Evolutionary conservation across 2,888 invertebrate species (phyloP), one percentile per base, ranked within the genome.

Genomic region (Arctia plantaginis): DNA sequence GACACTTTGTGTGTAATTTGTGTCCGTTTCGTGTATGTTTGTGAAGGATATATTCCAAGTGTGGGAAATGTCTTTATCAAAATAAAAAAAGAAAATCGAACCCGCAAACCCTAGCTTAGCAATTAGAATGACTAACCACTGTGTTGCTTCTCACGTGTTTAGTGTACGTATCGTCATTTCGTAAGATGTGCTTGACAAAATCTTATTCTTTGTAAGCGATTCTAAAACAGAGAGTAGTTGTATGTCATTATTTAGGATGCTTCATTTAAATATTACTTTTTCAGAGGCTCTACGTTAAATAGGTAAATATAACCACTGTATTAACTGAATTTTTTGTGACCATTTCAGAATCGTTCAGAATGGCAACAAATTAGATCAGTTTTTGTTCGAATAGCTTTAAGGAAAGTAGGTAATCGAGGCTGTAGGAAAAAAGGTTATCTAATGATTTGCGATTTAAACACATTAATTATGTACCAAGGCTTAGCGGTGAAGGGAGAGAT

Each of bases 281-380:
- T n/a, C n/a, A 55, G 13, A 55, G n/a, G 55, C 55, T 55, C 12
- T n/a, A n/a, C 13, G 3, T n/a, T 3, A 59, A 27, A 27, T 59
- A 59, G 13, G 15, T n/a, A 55, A 51, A n/a, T 55, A 12, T n/a
- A n/a, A 51, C 23, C 23, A 75, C 39, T 44, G 33, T 47, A 47
- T 71, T 65, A 13, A 47, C 47, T 27, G 0, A 33, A 27, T 78
- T 84, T 75, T 77, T 77, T 74, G 74, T 13, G 23, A 7, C 3
- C 69, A 64, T 68, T 70, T 79, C 70, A 72, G 66, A 27, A 97
- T 74, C 74, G 74, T 72, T 79, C 71, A 72, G 64, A 27, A 97
- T 74, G 73, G 74, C 69, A 70, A 78, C 69, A 66, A 74, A 79
- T 80, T 75, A 76, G 66, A 47, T 97, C 97, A 68, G 77, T 82